These are phyloP conservation scores for Austrofundulus limnaeus DNA, from an alignment of 2,113 vertebrate species.

Conservation along the genomic window DNA sequence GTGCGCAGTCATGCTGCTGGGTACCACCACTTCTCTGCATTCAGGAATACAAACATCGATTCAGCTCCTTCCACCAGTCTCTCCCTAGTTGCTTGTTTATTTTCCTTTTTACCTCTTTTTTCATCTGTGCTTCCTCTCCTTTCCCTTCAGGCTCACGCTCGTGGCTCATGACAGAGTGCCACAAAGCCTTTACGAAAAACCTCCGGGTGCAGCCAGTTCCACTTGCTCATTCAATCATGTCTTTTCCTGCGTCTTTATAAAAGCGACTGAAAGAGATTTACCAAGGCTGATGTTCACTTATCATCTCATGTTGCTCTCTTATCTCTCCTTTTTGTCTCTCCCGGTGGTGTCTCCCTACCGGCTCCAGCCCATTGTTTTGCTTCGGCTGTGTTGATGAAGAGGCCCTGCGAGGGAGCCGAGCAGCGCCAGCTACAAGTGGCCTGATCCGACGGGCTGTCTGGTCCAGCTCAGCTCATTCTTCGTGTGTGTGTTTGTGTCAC, in stretches of 20 bases:
- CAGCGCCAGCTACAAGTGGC: conserved; percentile 59
- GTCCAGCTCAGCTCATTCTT: conserved; percentile 31
- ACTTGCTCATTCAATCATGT: conserved; percentile 43
- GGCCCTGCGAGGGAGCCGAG: conserved; percentile 40
- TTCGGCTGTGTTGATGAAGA: conserved; percentile 49
- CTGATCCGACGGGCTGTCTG: conserved; percentile 44
- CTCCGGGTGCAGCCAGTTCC: conserved; percentile 30
- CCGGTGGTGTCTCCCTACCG: conserved; percentile 37
- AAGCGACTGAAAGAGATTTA: conserved; percentile 23
- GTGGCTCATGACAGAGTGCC: conserved; percentile 45
- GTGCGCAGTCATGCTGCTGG: conserved; percentile 28
- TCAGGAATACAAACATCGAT: conserved; percentile 32
- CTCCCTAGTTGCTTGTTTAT: conserved; percentile 23
- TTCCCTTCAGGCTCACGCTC: conserved; percentile 46
- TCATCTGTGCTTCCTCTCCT: conserved; percentile 1
- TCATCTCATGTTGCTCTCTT: conserved; percentile 15
- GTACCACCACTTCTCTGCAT: conserved; percentile 23
- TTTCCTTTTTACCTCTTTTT: conserved; percentile 20
- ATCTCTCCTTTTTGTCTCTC: conserved; percentile 15
- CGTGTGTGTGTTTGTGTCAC: conserved; percentile 25
- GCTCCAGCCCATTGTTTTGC: conserved; percentile 51
- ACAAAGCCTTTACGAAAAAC: conserved; percentile 43
- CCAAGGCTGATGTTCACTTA: conserved; percentile 20
- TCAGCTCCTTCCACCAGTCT: conserved; percentile 17
- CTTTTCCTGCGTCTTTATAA: conserved; percentile 44